Conservation (phyloP, 92 coral and sea anemone species). For the Nematostella vectensis region DNA sequence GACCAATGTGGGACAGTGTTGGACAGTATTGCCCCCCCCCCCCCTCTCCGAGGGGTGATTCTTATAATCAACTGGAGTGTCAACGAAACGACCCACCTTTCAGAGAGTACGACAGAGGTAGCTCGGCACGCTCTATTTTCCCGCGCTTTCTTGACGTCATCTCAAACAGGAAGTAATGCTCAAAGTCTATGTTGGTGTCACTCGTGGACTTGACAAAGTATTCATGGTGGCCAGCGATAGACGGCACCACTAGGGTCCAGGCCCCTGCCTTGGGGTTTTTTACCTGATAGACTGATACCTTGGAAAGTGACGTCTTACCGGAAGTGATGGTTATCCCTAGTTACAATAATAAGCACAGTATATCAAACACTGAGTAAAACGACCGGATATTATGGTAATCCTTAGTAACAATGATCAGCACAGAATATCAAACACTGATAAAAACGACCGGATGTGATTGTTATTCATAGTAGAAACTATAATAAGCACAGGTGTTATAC, state of each 20-base stretch:
- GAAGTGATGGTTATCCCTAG: slow-evolving; percentile 22
- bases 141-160: slow-evolving; percentile 12
- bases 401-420: too few relatives aligned
- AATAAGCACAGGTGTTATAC: too few relatives aligned
- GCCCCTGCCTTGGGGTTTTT: slow-evolving; percentile 51
- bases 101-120: slow-evolving; percentile 56
- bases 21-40: too few relatives aligned
- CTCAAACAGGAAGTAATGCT: slow-evolving; percentile 42
- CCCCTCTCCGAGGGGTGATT: too few relatives aligned
- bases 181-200: slow-evolving; percentile 70
- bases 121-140: slow-evolving; percentile 21
- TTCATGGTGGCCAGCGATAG: slow-evolving; percentile 39
- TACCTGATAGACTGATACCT: slow-evolving; percentile 52
- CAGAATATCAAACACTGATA: too few relatives aligned
- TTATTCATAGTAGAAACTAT: background rate
- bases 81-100: too few relatives aligned
- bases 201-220: slow-evolving; percentile 65
- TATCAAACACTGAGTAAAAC: too few relatives aligned
- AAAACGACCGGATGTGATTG: too few relatives aligned
- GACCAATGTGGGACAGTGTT: too few relatives aligned
- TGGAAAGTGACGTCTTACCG: slow-evolving; percentile 49
- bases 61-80: too few relatives aligned
- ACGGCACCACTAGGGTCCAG: slow-evolving; percentile 66
- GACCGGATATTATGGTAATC: too few relatives aligned
- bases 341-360: too few relatives aligned